Evolutionary conservation across 2,888 invertebrate species (phyloP).

Genomic region (Dilophus febrilis): DNA sequence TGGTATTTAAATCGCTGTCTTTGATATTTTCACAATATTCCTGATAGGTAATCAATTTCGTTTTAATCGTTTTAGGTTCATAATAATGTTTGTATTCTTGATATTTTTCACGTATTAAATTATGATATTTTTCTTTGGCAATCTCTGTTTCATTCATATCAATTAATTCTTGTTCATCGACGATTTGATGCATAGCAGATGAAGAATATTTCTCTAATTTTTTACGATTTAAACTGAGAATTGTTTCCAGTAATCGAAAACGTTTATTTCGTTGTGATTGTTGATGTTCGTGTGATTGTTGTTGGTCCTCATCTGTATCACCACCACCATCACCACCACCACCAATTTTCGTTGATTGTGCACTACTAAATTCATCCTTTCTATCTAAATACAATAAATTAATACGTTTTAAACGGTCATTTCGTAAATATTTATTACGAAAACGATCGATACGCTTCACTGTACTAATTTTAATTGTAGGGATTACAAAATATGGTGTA

Average conservation of each 20-base stretch:
- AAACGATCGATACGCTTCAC: conserved; percentile 6
- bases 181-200: background rate
- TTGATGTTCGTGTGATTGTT: background rate
- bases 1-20: background rate
- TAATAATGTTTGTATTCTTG: background rate
- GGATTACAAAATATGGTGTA: conserved; percentile 9
- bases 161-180: background rate
- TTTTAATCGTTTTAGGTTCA: background rate
- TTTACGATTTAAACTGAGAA: too few relatives aligned
- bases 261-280: background rate
- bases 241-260: background rate
- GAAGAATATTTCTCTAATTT: too few relatives aligned
- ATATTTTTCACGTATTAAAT: background rate
- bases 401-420: conserved; percentile 7
- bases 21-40: background rate
- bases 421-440: conserved; percentile 7
- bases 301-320: background rate
- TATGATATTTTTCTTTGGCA: background rate
- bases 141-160: background rate
- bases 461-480: conserved; percentile 6
- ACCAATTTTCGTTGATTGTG: background rate
- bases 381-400: conserved; percentile 7
- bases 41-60: background rate
- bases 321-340: background rate
- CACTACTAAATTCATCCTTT: too few relatives aligned